These are phyloP conservation scores for Sebastiscus tertius DNA, from an alignment of 2,797 vertebrate species.

Conservation along the genomic window DNA sequence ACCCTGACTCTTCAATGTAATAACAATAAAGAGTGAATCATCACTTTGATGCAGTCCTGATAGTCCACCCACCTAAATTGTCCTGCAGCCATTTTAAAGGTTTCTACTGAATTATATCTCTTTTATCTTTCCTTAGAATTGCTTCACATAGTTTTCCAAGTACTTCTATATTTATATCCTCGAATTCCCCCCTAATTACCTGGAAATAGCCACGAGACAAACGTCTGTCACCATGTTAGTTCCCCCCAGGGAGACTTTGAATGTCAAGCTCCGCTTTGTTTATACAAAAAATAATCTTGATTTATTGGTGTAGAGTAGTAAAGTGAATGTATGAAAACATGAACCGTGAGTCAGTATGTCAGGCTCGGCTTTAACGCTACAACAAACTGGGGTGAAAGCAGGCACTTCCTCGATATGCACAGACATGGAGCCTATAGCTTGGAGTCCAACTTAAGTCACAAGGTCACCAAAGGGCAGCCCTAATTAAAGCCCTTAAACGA, in stretches of 20 bases:
- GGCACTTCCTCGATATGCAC: not conserved
- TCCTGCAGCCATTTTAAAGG: not conserved
- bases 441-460: not conserved
- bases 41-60: not conserved
- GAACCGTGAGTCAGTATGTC: not conserved
- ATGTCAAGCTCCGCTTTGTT: not conserved
- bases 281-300: not conserved
- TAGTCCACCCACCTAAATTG: not conserved
- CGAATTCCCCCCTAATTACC: not conserved
- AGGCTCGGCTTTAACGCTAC: too few relatives aligned
- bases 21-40: not conserved
- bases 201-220: not conserved
- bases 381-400: not conserved
- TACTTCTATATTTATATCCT: not conserved
- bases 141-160: not conserved
- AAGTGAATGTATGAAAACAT: not conserved
- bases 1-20: not conserved
- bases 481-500: not conserved
- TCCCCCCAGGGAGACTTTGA: not conserved
- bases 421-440: too few relatives aligned
- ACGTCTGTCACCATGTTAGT: rapidly evolving
- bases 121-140: conserved; percentile 27
- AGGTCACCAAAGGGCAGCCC: not conserved
- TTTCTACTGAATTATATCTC: not conserved
- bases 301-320: too few relatives aligned